Evolutionary conservation across 2,888 invertebrate genomes (phyloP).

Genomic region (Phorcus lineatus): DNA sequence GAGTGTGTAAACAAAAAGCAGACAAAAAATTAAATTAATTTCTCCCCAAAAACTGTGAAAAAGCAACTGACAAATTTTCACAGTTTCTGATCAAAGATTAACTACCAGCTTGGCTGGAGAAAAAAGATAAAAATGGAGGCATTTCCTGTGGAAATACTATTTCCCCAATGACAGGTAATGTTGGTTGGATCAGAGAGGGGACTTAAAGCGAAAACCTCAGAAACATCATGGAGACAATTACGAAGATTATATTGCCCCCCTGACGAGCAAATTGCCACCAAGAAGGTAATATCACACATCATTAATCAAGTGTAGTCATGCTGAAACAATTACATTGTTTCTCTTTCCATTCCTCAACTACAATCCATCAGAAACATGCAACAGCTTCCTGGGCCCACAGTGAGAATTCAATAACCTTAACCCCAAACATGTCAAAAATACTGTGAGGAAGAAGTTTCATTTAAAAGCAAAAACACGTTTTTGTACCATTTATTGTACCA

Average conservation of each 20-base stretch:
- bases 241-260: conserved; percentile 6
- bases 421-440: not conserved
- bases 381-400: not conserved
- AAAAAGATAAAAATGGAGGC: not conserved
- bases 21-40: too few relatives aligned
- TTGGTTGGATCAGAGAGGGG: conserved; percentile 1
- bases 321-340: conserved; percentile 17
- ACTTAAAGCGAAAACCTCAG: conserved; percentile 7
- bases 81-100: too few relatives aligned
- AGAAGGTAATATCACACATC: conserved; percentile 21
- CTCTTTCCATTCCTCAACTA: not conserved
- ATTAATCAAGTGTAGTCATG: conserved; percentile 20
- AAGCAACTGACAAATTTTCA: too few relatives aligned
- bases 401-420: not conserved
- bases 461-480: not conserved
- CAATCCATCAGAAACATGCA: conserved; percentile 7
- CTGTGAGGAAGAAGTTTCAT: not conserved
- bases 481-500: not conserved
- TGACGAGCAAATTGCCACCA: conserved; percentile 18
- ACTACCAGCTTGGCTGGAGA: too few relatives aligned
- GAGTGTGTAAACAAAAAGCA: too few relatives aligned
- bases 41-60: too few relatives aligned
- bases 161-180: conserved; percentile 19
- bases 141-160: conserved; percentile 4
- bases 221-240: not conserved